Evolutionary conservation across 2,888 invertebrate species (phyloP), one percentile per base, ranked within the genome.

Genomic region (Hirtodrosophila duncani): DNA sequence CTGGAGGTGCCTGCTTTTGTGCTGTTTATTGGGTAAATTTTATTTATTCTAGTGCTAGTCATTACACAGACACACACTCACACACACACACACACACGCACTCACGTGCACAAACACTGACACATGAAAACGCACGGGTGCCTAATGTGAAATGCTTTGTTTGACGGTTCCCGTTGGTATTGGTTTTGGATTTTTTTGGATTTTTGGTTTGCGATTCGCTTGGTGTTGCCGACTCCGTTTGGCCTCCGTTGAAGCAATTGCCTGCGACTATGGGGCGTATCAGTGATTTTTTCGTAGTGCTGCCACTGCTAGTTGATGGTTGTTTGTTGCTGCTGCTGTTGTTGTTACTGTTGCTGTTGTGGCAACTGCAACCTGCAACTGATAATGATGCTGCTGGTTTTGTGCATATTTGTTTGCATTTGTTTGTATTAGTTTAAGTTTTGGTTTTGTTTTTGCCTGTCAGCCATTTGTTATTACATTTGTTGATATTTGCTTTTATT

Each of bases 11-110:
- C 27, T 17, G 42, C 34, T 39, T 39, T 49, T 24, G 49, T 33
- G 24, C 37, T 63, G 20, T 24, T 49, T 66, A 37, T 23, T 58
- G 55, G 30, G 34, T 29, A 42, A 53, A 50, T 41, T 62, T 42
- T 74, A 70, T 78, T 78, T 78, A 70, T 78, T 78, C 75, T 70
- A 70, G 58, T 50, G 60, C 63, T 78, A 66, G 74, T 69, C 78
- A 69, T 71, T 71, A 71, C 74, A 59, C 43, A 8, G 38, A 34
- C 42, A 51, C 49, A 11, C 14, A 37, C 45, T 39, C 37, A 13
- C 9, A 9, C 30, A 8, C 37, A 55, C 65, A 52, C 56, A 56
- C 38, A 11, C 31, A 46, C 59, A 49, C 52, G 18, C 33, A 51
- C 49, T 34, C 34, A 37, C 24, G 37, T 23, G 23, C 14, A 33